These are phyloP conservation scores for Mechanitis mazaeus DNA, from an alignment of 2,888 invertebrate genomes.

Conservation along the genomic window DNA sequence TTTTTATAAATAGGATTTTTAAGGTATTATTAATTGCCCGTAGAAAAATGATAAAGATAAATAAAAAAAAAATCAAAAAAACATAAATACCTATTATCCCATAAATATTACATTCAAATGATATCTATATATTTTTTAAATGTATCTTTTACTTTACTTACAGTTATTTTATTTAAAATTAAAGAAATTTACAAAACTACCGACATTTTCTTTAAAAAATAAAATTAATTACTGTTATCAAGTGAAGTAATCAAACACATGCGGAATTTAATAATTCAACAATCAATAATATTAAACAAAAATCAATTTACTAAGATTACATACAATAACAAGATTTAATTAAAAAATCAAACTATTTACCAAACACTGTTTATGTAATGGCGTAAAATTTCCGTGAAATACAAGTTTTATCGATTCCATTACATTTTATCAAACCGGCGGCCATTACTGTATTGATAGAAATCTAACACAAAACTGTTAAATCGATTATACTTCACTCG, in stretches of 20 bases:
- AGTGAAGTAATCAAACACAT: background rate
- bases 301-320: slow-evolving; percentile 58
- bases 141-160: too few species aligned
- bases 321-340: slow-evolving; percentile 51
- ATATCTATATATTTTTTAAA: too few species aligned
- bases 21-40: too few species aligned
- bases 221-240: background rate
- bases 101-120: too few species aligned
- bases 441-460: slow-evolving; percentile 48
- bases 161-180: too few species aligned
- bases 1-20: too few species aligned
- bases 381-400: slow-evolving; percentile 72
- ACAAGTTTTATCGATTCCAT: slow-evolving; percentile 65
- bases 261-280: slow-evolving; percentile 17
- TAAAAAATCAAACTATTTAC: slow-evolving; percentile 73
- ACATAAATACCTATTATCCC: too few species aligned
- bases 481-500: slow-evolving; percentile 47
- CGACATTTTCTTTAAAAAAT: too few species aligned
- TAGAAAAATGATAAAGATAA: too few species aligned
- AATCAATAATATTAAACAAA: slow-evolving; percentile 44
- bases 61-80: too few species aligned
- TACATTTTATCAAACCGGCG: slow-evolving; percentile 45
- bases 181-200: too few species aligned
- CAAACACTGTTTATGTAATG: slow-evolving; percentile 69
- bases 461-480: slow-evolving; percentile 37